Base-by-base conservation (phyloP, 2,888 invertebrate species). In the Polydrusus tereticollis region DNA sequence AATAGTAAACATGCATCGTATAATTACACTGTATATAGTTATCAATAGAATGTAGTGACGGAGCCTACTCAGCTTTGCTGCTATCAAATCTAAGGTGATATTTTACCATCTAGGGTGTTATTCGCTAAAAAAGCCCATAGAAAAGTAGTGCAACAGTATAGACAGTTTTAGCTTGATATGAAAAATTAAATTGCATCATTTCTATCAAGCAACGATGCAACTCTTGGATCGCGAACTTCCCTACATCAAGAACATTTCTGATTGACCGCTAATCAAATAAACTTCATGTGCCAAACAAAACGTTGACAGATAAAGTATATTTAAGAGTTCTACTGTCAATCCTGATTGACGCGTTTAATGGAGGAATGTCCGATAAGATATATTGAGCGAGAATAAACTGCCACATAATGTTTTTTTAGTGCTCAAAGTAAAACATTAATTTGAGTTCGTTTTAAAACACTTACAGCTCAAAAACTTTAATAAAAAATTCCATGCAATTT, bases 21-120 rank as follows among this genome's bases (percentile, higher is more conserved):
- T 81, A 82, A 82, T 82, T 81, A 83, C 81, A 82, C 78, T 80
- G 80, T 81, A 80, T 77, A 76, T 73, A 74, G 60, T 64, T 77
- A 71, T 77, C 76, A 72, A 72, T 70, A 75, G 77, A 76, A 77
- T 50, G 41, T 64, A 64, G 65, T 77, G 74, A 77, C 78, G 69
- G 82, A 82, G 82, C 82, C 81, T 81, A 80, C 78, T 76, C 79
- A 82, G 82, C 83, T 83, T 82, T 83, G 83, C 83, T 83, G 83
- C 83, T 82, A 82, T 83, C 80, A 82, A 82, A 82, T 79, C 80
- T 80, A 72, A 67, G 57, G 68, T 64, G 71, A 64, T 58, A 71
- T 41, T 60, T 60, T 50, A 71, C 57, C 60, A 66, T 59, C 64
- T 55, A 78, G 78, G 79, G 79, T 81, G 79, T 78, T 79, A 78